Evolutionary conservation across 2,113 vertebrate species (phyloP).

Genomic region (Daboia siamensis): DNA sequence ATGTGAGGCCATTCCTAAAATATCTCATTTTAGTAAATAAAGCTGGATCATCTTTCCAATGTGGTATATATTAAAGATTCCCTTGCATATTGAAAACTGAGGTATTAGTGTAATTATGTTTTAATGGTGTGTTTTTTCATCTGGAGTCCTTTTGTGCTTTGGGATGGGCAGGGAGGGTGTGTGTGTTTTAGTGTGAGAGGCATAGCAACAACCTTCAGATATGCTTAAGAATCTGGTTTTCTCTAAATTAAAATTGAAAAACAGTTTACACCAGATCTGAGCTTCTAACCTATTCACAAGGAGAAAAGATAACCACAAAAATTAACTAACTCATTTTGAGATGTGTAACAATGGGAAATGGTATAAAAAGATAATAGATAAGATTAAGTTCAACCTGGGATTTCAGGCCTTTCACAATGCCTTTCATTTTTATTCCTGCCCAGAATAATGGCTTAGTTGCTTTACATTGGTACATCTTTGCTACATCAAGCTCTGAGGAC

Average conservation of each 20-base stretch:
- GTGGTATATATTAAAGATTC: slow-evolving; percentile 5
- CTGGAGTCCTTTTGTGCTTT: slow-evolving; percentile 19
- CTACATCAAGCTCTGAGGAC: neutral
- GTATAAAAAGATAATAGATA: neutral
- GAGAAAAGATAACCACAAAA: neutral
- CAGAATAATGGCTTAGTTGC: neutral
- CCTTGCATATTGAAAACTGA: neutral
- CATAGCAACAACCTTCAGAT: neutral
- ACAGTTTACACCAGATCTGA: neutral
- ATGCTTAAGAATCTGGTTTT: neutral
- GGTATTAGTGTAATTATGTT: slow-evolving; percentile 8
- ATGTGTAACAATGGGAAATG: neutral
- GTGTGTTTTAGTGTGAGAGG: neutral
- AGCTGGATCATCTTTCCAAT: slow-evolving; percentile 4
- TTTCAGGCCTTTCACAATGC: neutral
- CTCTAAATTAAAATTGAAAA: neutral
- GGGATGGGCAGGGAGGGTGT: neutral
- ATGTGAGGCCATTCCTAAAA: slow-evolving; percentile 20
- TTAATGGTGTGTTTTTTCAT: slow-evolving; percentile 23
- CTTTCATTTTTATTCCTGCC: neutral
- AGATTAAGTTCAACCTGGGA: neutral
- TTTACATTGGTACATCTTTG: neutral
- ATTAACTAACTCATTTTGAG: neutral
- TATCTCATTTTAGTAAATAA: slow-evolving; percentile 17
- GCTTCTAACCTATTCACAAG: neutral